phyloP scores from a whole-genome alignment of 2,113 vertebrate genomes.

The Epinephelus moara region DNA sequence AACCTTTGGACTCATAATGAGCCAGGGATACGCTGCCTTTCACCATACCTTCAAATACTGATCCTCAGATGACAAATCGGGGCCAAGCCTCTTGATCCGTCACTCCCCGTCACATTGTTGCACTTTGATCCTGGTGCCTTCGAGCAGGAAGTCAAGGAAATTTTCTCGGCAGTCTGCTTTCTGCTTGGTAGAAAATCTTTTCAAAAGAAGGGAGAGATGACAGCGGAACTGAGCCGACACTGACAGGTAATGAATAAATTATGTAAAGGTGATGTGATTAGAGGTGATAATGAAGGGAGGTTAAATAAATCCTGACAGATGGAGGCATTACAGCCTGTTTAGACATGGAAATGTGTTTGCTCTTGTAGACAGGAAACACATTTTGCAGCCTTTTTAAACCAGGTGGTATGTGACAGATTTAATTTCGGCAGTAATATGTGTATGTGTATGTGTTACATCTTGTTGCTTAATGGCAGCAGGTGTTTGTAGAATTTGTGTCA shows the following conservation, averaged over 20 bases:
- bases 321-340: not conserved
- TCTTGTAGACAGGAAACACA: not conserved
- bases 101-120: slow-evolving; percentile 43
- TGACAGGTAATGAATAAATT: slow-evolving; percentile 48
- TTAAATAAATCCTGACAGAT: not conserved
- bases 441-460: not conserved
- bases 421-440: not conserved
- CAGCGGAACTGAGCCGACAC: slow-evolving; percentile 8
- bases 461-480: not conserved
- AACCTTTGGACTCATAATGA: slow-evolving; percentile 70
- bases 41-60: not conserved
- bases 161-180: not conserved
- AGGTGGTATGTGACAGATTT: not conserved
- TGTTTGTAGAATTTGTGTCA: not conserved
- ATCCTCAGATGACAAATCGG: slow-evolving; percentile 9
- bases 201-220: slow-evolving; percentile 41
- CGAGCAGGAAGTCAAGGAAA: slow-evolving; percentile 60
- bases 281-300: not conserved
- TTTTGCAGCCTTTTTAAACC: not conserved
- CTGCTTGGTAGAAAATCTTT: not conserved
- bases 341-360: slow-evolving; percentile 23
- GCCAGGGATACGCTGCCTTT: not conserved
- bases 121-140: slow-evolving; percentile 76
- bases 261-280: not conserved
- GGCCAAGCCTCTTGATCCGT: slow-evolving; percentile 42